Percentiles rank a stretch among this genome's conserved stretches.
Conservation (phyloP, 2,797 vertebrate species). For the Mico argentatus region DNA sequence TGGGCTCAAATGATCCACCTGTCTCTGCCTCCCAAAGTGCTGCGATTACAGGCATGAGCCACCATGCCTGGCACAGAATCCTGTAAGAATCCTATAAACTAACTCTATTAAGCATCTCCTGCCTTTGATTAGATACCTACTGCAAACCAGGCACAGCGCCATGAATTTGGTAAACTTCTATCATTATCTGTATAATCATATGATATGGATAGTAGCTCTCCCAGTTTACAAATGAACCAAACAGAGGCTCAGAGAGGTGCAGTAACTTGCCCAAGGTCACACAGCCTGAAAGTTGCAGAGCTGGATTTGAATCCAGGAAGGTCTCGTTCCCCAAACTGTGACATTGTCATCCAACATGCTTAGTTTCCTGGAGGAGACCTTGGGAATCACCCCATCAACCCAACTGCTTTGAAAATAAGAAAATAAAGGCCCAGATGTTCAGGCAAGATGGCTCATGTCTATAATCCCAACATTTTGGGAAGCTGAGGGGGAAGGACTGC, state of each 20-base stretch:
- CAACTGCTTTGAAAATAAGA: background rate
- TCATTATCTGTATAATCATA: background rate
- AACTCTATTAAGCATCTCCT: background rate
- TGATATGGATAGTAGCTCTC: background rate
- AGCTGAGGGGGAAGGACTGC: no score
- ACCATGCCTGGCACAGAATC: background rate
- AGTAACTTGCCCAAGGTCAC: background rate
- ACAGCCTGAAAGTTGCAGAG: background rate
- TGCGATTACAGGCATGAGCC: no score
- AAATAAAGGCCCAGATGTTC: background rate
- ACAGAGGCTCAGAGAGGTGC: background rate
- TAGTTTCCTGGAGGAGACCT: background rate
- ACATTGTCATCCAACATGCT: background rate
- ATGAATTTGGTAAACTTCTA: background rate
- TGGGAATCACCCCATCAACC: background rate
- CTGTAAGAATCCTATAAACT: background rate
- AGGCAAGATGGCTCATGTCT: no score
- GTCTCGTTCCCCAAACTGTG: background rate
- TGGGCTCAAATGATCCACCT: no score
- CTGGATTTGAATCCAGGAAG: background rate
- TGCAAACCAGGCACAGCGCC: background rate
- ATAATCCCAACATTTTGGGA: no score
- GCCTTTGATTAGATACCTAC: background rate
- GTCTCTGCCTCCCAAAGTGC: no score
- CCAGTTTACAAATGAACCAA: background rate